Evolutionary conservation across 2,113 vertebrate genomes (phyloP).

Genomic region (Poecilia latipinna): DNA sequence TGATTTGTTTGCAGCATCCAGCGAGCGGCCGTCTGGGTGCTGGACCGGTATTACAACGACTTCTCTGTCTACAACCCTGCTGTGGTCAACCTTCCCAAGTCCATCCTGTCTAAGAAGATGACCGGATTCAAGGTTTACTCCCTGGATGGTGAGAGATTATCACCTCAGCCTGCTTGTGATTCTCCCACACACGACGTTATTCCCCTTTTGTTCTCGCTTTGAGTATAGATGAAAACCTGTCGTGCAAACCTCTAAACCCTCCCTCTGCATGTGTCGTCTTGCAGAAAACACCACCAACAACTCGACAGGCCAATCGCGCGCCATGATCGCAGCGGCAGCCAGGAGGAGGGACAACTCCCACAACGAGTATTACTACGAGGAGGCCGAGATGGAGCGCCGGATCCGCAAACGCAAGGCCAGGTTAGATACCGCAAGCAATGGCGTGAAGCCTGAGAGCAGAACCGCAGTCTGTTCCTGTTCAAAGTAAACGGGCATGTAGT

Average conservation of each 20-base stretch:
- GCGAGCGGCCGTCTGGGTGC: slow-evolving; percentile 92
- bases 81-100: slow-evolving; percentile 94
- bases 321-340: slow-evolving; percentile 92
- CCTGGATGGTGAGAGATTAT: slow-evolving; percentile 85
- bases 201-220: background rate
- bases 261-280: slow-evolving; percentile 3
- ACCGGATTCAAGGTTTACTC: slow-evolving; percentile 98
- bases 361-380: slow-evolving; percentile 96
- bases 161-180: background rate
- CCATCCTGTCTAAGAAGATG: slow-evolving; percentile 97
- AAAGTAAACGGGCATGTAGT: background rate
- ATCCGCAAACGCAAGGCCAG: slow-evolving; percentile 93
- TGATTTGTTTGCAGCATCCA: slow-evolving; percentile 86
- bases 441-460: background rate
- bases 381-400: slow-evolving; percentile 92
- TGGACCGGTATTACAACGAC: slow-evolving; percentile 97
- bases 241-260: background rate
- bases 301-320: slow-evolving; percentile 89
- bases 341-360: slow-evolving; percentile 93
- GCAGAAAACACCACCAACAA: slow-evolving; percentile 93
- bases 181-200: background rate
- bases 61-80: slow-evolving; percentile 97
- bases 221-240: slow-evolving; percentile 6
- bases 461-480: background rate
- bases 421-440: slow-evolving; percentile 62